Evolutionary conservation across 2,113 vertebrate species (phyloP).

Genomic region (Mesocricetus auratus): DNA sequence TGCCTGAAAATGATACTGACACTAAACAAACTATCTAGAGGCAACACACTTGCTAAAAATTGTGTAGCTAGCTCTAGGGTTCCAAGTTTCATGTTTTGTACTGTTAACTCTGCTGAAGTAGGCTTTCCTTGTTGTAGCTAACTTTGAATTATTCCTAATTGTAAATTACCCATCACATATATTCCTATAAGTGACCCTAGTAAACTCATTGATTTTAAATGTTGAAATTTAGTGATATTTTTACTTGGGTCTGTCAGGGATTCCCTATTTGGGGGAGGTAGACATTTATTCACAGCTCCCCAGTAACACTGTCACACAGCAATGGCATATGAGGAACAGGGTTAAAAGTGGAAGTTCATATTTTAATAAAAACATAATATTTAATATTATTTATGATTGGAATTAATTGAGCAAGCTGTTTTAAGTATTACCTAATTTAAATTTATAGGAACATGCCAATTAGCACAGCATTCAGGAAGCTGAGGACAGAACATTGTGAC

Average conservation of each 20-base stretch:
- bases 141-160: neutral
- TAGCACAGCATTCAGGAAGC: neutral
- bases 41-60: neutral
- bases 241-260: neutral
- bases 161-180: neutral
- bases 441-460: neutral
- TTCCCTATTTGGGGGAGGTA: neutral
- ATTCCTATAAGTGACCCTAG: neutral
- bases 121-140: neutral
- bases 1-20: neutral
- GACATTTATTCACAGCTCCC: neutral
- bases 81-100: neutral
- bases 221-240: neutral
- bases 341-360: neutral
- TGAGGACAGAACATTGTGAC: neutral
- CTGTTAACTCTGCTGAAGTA: neutral
- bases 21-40: neutral
- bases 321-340: neutral
- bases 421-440: neutral
- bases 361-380: constrained; percentile 10
- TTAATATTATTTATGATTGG: neutral
- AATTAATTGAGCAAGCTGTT: neutral
- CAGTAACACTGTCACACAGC: neutral
- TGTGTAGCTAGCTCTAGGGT: neutral
- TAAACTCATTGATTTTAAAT: neutral